Evolutionary conservation across 2,888 invertebrate genomes (phyloP).

Genomic region (Himalopsyche japonica): DNA sequence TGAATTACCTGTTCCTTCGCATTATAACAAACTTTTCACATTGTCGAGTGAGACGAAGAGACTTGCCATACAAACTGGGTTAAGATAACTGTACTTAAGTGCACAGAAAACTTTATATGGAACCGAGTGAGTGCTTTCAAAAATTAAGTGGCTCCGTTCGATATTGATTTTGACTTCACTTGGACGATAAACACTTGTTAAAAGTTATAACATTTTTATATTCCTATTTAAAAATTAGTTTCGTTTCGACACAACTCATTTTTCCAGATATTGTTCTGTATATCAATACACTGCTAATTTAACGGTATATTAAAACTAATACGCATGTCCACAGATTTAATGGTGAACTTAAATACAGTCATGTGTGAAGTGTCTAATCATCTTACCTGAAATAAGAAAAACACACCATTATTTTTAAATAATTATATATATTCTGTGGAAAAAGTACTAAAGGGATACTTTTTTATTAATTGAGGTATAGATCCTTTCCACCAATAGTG

Average conservation of each 20-base stretch:
- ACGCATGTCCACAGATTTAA: too few species aligned
- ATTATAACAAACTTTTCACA: constrained; percentile 30
- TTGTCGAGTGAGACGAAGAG: neutral
- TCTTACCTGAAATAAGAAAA: neutral
- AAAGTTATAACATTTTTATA: neutral
- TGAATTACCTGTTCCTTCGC: constrained; percentile 38
- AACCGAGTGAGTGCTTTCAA: constrained; percentile 26
- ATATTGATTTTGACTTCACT: neutral
- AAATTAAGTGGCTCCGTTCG: constrained; percentile 27
- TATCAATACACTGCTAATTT: too few species aligned
- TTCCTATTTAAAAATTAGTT: too few species aligned
- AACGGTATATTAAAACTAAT: too few species aligned
- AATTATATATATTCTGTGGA: too few species aligned
- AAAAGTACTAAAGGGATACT: too few species aligned
- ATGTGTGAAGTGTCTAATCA: neutral
- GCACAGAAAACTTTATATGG: constrained; percentile 16
- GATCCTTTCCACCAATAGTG: too few species aligned
- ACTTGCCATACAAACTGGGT: constrained; percentile 22
- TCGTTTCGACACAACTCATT: too few species aligned
- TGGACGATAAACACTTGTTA: neutral
- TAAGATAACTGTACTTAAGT: constrained; percentile 28
- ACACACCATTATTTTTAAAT: neutral
- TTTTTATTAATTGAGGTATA: too few species aligned
- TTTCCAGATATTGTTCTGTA: too few species aligned
- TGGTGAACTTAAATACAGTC: too few species aligned